Percentiles rank a stretch among this genome's conserved stretches.
phyloP scores from a whole-genome alignment of 2,888 invertebrate species.

The Dichetophora obliterata region DNA sequence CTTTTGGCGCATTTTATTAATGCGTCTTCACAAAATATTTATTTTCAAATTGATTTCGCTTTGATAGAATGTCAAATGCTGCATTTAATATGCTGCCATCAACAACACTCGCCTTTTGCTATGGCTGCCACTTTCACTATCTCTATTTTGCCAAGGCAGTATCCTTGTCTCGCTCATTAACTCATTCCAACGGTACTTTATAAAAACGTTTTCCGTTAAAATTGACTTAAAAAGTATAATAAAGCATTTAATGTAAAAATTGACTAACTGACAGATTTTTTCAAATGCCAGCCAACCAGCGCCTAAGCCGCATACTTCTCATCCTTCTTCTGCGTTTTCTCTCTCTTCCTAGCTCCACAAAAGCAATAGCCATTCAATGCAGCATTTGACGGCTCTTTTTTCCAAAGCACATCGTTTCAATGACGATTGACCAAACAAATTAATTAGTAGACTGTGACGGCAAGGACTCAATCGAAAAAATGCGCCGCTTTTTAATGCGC shows the following conservation, averaged over 20 bases:
- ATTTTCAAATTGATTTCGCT: slow-evolving; percentile 15
- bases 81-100: slow-evolving; percentile 19
- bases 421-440: slow-evolving; percentile 46
- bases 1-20: background rate
- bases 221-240: slow-evolving; percentile 21
- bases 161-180: background rate
- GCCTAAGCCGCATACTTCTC: background rate
- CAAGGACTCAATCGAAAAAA: slow-evolving; percentile 9
- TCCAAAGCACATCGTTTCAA: slow-evolving; percentile 3
- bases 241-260: slow-evolving; percentile 28
- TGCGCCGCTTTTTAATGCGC: no score
- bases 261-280: slow-evolving; percentile 12
- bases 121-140: background rate
- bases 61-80: background rate
- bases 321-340: no score
- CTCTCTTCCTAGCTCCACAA: background rate
- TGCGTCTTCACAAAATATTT: no score
- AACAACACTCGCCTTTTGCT: background rate
- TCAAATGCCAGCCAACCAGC: background rate
- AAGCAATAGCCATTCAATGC: background rate
- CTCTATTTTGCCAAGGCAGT: background rate
- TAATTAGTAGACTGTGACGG: slow-evolving; percentile 43
- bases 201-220: slow-evolving; percentile 45
- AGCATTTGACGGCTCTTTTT: background rate
- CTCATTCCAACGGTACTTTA: slow-evolving; percentile 43